These are phyloP conservation scores for Mongoloraphidia duomilia DNA, from an alignment of 2,888 invertebrate species.

Conservation along the genomic window DNA sequence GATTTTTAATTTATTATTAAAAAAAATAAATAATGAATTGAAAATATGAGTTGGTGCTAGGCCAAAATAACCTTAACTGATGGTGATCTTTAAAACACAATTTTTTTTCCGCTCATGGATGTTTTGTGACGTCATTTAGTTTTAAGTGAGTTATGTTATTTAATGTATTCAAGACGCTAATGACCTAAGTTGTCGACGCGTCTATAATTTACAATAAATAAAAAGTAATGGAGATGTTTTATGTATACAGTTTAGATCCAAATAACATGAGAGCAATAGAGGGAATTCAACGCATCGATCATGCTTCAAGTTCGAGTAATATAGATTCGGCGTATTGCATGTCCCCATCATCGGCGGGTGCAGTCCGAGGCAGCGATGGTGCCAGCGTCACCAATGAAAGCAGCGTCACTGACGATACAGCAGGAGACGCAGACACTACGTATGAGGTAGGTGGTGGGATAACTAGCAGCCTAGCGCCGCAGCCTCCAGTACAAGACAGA, in stretches of 20 bases:
- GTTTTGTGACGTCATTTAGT: no score
- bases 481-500: not conserved
- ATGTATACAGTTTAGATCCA: slow-evolving; percentile 40
- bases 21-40: no score
- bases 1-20: no score
- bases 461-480: not conserved
- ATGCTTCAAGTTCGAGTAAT: slow-evolving; percentile 26
- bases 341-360: slow-evolving; percentile 16
- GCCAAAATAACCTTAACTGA: no score
- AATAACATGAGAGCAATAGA: slow-evolving; percentile 46
- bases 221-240: not conserved
- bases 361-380: not conserved
- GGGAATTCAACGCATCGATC: slow-evolving; percentile 46
- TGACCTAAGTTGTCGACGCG: no score
- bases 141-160: no score
- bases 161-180: no score
- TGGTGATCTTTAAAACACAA: no score
- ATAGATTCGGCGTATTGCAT: slow-evolving; percentile 37
- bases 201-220: no score
- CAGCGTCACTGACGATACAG: not conserved
- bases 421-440: not conserved
- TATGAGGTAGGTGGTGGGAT: not conserved
- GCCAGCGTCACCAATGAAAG: not conserved
- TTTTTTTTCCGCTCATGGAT: no score
- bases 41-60: no score